A percentile compares a stretch with the other conserved stretches of the same genome.
These are phyloP conservation scores for Crioceris asparagi DNA, from an alignment of 2,888 invertebrate species.

Conservation along the genomic window DNA sequence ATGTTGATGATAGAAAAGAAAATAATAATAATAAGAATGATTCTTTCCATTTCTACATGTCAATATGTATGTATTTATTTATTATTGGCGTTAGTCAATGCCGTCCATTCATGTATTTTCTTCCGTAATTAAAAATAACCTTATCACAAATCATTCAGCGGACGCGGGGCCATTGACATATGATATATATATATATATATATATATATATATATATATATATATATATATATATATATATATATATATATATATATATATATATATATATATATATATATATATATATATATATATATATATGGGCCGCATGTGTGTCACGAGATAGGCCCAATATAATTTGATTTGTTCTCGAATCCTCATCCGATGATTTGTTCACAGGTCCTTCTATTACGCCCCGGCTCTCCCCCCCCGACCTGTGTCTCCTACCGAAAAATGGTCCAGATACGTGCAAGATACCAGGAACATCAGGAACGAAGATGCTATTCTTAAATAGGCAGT, in stretches of 20 bases:
- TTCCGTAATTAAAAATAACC: too few species aligned
- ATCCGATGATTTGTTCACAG: conserved; percentile 28
- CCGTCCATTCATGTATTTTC: too few species aligned
- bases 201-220: not conserved
- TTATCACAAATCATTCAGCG: too few species aligned
- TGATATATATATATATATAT: not conserved
- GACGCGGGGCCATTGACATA: too few species aligned
- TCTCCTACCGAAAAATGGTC: too few species aligned
- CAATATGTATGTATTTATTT: too few species aligned
- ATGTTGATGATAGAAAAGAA: too few species aligned
- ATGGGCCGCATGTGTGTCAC: not conserved
- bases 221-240: conserved; percentile 8
- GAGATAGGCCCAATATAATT: not conserved
- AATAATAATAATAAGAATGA: too few species aligned
- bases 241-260: conserved; percentile 7
- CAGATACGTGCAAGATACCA: conserved; percentile 29
- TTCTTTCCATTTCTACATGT: too few species aligned
- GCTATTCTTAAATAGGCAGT: conserved; percentile 33
- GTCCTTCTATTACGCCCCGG: too few species aligned
- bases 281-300: not conserved
- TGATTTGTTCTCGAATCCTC: conserved; percentile 15
- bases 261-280: not conserved
- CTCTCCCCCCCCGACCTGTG: too few species aligned
- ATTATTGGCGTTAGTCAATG: too few species aligned
- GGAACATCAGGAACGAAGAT: conserved; percentile 31